These are phyloP conservation scores for Acanthaster planci DNA, from an alignment of 35 echinoderm and acorn worm species.

Conservation along the genomic window DNA sequence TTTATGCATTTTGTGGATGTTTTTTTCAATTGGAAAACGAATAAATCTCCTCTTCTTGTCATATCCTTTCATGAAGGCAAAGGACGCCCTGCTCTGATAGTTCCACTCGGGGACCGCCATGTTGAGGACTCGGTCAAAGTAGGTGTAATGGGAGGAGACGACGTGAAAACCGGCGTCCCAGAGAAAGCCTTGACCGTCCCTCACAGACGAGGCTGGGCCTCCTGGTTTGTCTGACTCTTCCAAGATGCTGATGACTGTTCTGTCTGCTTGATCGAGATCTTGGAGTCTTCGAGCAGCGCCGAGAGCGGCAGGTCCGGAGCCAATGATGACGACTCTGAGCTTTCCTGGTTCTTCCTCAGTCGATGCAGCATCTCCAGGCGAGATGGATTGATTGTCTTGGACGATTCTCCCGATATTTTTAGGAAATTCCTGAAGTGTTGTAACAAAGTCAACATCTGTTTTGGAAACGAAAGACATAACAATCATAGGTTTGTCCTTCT, in stretches of 20 bases:
- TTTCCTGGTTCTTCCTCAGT: too few species aligned
- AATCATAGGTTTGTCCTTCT: too few species aligned
- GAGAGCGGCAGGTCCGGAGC: too few species aligned
- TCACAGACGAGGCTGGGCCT: constrained; percentile 19
- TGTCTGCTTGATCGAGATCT: neutral
- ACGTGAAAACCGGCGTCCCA: constrained; percentile 42
- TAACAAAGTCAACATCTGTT: too few species aligned
- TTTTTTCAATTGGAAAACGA: constrained; percentile 36
- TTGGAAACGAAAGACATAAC: too few species aligned
- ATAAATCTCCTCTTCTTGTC: constrained; percentile 27
- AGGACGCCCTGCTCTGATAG: constrained; percentile 30
- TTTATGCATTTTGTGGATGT: constrained; percentile 35
- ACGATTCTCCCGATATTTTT: too few species aligned
- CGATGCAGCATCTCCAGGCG: too few species aligned
- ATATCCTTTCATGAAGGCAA: constrained; percentile 39
- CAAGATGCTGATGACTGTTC: neutral
- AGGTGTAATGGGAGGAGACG: constrained; percentile 39
- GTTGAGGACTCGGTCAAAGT: constrained; percentile 16
- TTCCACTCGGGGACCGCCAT: constrained; percentile 31
- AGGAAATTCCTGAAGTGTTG: too few species aligned
- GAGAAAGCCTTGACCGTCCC: constrained; percentile 40
- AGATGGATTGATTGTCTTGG: too few species aligned
- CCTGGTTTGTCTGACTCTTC: constrained; percentile 12
- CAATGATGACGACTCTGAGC: too few species aligned
- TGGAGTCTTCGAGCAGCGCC: too few species aligned